Evolutionary conservation across 1,140 invertebrate genomes (phyloP).

Genomic region (Ephestia elutella): DNA sequence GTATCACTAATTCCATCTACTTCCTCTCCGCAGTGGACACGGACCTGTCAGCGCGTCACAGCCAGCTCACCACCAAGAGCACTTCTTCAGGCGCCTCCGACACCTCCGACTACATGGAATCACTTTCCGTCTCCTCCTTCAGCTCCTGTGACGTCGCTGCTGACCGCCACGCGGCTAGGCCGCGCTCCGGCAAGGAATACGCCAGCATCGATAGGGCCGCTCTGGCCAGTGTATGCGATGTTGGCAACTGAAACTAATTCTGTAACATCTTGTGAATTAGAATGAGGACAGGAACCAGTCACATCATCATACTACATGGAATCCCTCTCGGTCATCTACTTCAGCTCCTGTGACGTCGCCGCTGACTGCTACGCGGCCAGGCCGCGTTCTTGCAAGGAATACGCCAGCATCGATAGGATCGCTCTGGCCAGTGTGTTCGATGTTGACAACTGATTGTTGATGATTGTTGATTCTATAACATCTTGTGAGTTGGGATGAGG

Average conservation of each 20-base stretch:
- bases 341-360: conserved; percentile 81
- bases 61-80: conserved; percentile 54
- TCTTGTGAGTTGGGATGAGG: neutral
- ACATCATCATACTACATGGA: conserved; percentile 93
- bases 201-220: conserved; percentile 84
- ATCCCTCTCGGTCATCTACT: conserved; percentile 83
- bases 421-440: conserved; percentile 62
- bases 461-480: neutral
- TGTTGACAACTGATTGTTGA: conserved; percentile 4
- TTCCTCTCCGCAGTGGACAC: conserved; percentile 30
- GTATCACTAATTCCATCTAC: neutral
- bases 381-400: conserved; percentile 90
- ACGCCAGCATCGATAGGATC: conserved; percentile 84
- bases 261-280: neutral
- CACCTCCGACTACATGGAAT: conserved; percentile 91
- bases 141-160: conserved; percentile 80
- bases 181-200: conserved; percentile 90
- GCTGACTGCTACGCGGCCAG: conserved; percentile 80
- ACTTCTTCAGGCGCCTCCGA: conserved; percentile 89
- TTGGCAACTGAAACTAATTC: neutral
- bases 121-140: conserved; percentile 82
- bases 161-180: conserved; percentile 82
- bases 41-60: conserved; percentile 72
- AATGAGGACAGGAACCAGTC: too few relatives aligned
- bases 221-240: conserved; percentile 46